phyloP scores from a whole-genome alignment of 2,888 invertebrate species.

The Antitype chi region DNA sequence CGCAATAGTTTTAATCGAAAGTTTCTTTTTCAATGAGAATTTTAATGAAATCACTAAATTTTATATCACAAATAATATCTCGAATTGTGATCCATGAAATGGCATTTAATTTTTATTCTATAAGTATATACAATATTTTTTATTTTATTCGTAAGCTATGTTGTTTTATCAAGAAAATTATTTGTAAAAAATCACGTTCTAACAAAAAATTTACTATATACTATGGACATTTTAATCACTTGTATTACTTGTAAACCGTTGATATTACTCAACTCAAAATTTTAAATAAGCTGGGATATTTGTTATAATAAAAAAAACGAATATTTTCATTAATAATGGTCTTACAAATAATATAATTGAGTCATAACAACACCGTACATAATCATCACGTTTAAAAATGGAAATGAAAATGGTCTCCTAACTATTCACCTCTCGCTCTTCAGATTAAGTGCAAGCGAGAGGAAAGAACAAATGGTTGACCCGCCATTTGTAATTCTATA shows the following conservation, averaged over 20 bases:
- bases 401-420: slow-evolving; percentile 4
- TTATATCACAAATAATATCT: slow-evolving; percentile 40
- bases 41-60: background rate
- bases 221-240: background rate
- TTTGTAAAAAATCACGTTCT: background rate
- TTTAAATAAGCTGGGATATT: background rate
- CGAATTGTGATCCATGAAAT: slow-evolving; percentile 43
- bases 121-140: slow-evolving; percentile 27
- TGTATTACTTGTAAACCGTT: slow-evolving; percentile 24
- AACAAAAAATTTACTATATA: background rate
- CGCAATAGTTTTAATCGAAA: slow-evolving; percentile 2
- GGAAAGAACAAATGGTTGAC: background rate
- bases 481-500: slow-evolving; percentile 44
- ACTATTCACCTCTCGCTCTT: slow-evolving; percentile 16
- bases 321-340: background rate
- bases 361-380: background rate
- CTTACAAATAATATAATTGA: slow-evolving; percentile 36
- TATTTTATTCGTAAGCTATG: slow-evolving; percentile 31
- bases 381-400: slow-evolving; percentile 33
- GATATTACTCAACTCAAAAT: background rate
- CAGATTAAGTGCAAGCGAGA: slow-evolving; percentile 6
- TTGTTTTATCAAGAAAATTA: slow-evolving; percentile 17
- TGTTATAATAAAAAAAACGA: background rate
- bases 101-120: slow-evolving; percentile 49
- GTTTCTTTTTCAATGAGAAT: background rate